Evolutionary conservation across 2,888 invertebrate species (phyloP), one percentile per base, ranked within the genome.

Genomic region (Notodromas monacha): DNA sequence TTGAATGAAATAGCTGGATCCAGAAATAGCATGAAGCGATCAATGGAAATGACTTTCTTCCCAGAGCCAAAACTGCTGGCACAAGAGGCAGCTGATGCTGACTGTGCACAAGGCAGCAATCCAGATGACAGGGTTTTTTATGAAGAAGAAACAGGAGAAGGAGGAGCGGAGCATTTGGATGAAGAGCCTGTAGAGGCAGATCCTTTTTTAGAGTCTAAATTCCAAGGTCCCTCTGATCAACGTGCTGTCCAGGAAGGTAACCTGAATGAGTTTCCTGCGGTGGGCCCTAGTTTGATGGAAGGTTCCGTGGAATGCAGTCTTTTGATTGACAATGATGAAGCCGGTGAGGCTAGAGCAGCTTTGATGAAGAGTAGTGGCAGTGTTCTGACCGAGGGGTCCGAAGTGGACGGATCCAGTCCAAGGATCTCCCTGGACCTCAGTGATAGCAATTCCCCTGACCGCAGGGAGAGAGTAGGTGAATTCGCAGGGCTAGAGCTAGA

Each of bases 41-140:
- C 76, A 1, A 68, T 70, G 40, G 77, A 77, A 54, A 77, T 77
- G 76, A 67, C 72, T 34, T 77, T 77, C 45, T 65, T 63, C 40
- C 68, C 69, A 3, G 46, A 44, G 34, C 44, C 39, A 26, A 40
- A 39, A 35, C 40, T 52, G 40, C 46, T 47, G 26, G 39, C 47
- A 15, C 46, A 54, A 13, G 57, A 54, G 36, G 54, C 51, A 37
- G 45, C 49, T 30, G 21, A 21, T n/a, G 21, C 21, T n/a, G 21
- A 21, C 21, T 21, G 21, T 21, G 21, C n/a, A n/a, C 21, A 21
- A n/a, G n/a, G 21, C 21, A 21, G 21, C n/a, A 8, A 8, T 6
- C 6, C 21, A 6, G 21, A 21, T 21, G n/a, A n/a, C n/a, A 8
- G 8, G n/a, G 21, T 21, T 21, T 21, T 21, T n/a, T n/a, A n/a